Percentiles rank a stretch among this genome's conserved stretches.
Conservation (phyloP, 2,113 vertebrate genomes). For the Oreotrochilus melanogaster region DNA sequence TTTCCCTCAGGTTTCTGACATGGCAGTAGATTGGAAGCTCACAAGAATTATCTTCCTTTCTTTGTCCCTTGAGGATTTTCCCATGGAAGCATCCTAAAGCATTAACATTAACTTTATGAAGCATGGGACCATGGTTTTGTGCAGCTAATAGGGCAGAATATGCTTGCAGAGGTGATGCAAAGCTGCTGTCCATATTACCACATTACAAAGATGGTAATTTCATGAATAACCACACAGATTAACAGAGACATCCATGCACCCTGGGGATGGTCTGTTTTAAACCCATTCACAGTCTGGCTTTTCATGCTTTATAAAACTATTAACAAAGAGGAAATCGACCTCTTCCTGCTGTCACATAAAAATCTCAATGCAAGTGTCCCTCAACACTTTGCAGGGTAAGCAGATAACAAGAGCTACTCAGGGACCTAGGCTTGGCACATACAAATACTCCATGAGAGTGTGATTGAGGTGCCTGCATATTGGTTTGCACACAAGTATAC, state of each 20-base stretch:
- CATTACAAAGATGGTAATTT: not conserved
- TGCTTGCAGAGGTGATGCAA: not conserved
- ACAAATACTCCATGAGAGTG: accelerated
- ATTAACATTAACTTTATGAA: not conserved
- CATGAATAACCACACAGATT: not conserved
- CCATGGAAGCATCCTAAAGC: not conserved
- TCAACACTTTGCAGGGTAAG: not conserved
- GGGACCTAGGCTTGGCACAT: not conserved
- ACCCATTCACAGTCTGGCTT: not conserved
- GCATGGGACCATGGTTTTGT: not conserved
- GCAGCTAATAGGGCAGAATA: not conserved
- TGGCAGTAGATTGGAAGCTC: not conserved
- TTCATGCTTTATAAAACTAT: not conserved
- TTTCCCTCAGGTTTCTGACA: not conserved
- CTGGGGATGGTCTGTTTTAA: not conserved
- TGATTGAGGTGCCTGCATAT: accelerated
- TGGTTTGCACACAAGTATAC: not conserved
- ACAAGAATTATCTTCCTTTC: not conserved
- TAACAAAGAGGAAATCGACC: not conserved
- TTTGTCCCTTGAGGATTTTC: not conserved
- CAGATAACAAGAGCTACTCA: not conserved
- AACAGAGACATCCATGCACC: not conserved
- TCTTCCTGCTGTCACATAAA: not conserved
- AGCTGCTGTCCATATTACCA: not conserved
- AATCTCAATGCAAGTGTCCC: not conserved